Percentiles rank a stretch among this genome's conserved stretches.
These are phyloP conservation scores for Patella caerulea DNA, from an alignment of 2,888 invertebrate species.

Conservation along the genomic window DNA sequence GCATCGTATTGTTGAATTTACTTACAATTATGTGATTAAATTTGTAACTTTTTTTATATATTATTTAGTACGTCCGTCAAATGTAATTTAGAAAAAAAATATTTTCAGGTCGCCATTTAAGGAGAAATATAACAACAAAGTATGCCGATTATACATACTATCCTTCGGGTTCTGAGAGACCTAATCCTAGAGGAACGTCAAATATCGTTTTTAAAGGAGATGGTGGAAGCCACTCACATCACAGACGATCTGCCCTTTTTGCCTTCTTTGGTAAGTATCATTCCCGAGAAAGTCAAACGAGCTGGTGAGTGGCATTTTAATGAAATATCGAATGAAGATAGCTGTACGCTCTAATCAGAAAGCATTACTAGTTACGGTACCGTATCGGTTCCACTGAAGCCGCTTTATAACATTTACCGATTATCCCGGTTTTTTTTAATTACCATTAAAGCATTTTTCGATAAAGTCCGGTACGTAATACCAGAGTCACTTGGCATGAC, in stretches of 20 bases:
- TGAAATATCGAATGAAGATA: not conserved
- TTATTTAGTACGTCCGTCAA: too few relatives aligned
- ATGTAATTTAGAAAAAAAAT: too few relatives aligned
- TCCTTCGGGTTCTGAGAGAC: slow-evolving; percentile 73
- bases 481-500: too few relatives aligned
- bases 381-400: too few relatives aligned
- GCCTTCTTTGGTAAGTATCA: slow-evolving; percentile 76
- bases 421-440: too few relatives aligned
- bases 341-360: not conserved
- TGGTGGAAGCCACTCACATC: slow-evolving; percentile 71
- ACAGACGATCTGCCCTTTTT: slow-evolving; percentile 76
- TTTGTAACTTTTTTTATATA: too few relatives aligned
- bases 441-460: too few relatives aligned
- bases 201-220: slow-evolving; percentile 73
- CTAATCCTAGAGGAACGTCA: slow-evolving; percentile 75
- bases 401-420: too few relatives aligned
- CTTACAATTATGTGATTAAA: too few relatives aligned
- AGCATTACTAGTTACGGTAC: not conserved
- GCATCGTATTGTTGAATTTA: too few relatives aligned
- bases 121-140: slow-evolving; percentile 75
- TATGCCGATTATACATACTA: slow-evolving; percentile 76
- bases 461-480: too few relatives aligned
- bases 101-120: slow-evolving; percentile 73
- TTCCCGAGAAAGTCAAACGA: not conserved
- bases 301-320: not conserved